Evolutionary conservation across 2,113 vertebrate species (phyloP).

Genomic region (Cyrtonyx montezumae): DNA sequence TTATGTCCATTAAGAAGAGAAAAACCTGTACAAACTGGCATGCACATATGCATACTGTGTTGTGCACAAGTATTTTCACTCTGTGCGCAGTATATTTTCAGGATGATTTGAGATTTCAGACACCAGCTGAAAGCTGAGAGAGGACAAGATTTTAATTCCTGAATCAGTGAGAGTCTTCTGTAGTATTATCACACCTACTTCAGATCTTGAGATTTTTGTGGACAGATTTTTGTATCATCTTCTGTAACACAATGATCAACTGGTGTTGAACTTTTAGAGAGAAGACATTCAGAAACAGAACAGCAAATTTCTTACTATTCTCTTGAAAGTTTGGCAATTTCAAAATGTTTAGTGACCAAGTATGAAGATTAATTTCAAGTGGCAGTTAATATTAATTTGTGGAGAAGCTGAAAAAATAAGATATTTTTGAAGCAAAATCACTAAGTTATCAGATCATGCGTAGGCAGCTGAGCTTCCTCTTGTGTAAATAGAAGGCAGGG

Average conservation of each 20-base stretch:
- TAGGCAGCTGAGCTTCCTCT: neutral
- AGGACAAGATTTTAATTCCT: neutral
- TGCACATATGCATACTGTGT: neutral
- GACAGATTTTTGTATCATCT: fast-evolving
- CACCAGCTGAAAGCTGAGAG: too few species aligned
- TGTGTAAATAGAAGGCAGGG: fast-evolving
- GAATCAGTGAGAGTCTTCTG: neutral
- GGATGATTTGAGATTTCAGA: neutral
- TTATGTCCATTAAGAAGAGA: neutral
- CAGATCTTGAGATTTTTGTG: neutral
- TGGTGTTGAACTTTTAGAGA: neutral
- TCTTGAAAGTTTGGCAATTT: neutral
- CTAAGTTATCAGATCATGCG: neutral
- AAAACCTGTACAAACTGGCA: neutral
- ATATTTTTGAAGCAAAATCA: neutral
- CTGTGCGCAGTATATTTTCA: neutral
- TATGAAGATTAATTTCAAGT: neutral
- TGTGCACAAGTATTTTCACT: neutral
- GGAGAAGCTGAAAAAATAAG: neutral
- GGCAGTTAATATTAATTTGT: neutral
- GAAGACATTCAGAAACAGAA: neutral
- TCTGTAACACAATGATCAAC: neutral
- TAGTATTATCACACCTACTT: neutral
- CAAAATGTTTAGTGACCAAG: neutral
- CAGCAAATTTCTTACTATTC: neutral